Percentiles rank a stretch among this genome's conserved stretches.
Conservation (phyloP, 2,797 vertebrate genomes). For the Enteromius radiatus region DNA sequence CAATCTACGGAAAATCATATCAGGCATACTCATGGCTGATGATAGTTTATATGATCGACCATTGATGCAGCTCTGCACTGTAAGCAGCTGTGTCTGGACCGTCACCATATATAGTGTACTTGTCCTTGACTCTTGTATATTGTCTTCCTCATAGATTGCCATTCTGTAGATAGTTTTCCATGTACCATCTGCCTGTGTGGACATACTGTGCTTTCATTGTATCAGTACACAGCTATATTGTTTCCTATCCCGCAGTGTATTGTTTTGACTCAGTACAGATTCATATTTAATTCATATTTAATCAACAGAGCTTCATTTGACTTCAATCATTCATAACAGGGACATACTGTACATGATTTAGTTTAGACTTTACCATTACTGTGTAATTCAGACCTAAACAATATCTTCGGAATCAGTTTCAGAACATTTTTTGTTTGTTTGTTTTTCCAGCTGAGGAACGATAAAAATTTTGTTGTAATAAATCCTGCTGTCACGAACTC, state of each 20-base stretch:
- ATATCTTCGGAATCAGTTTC: too few species aligned
- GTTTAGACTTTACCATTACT: not conserved
- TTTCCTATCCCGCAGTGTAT: not conserved
- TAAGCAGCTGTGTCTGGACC: not conserved
- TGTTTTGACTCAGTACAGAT: not conserved
- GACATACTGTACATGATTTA: not conserved
- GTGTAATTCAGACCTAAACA: too few species aligned
- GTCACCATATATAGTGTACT: not conserved
- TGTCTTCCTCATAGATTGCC: not conserved
- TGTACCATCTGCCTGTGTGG: not conserved
- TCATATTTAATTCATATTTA: not conserved
- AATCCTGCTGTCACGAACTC: too few species aligned
- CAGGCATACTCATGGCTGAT: not conserved
- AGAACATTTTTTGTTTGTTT: too few species aligned
- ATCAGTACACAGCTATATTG: not conserved
- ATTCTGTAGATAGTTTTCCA: slow-evolving; percentile 3
- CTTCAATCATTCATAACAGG: not conserved
- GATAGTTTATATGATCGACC: not conserved
- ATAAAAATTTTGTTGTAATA: too few species aligned
- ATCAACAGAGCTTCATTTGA: not conserved
- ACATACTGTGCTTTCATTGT: not conserved
- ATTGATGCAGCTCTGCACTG: not conserved
- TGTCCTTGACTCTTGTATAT: slow-evolving; percentile 5
- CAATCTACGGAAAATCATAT: not conserved
- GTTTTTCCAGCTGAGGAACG: too few species aligned